These are phyloP conservation scores for Mesocentrotus franciscanus DNA, from an alignment of 53 echinoderm and acorn worm genomes.

Conservation along the genomic window DNA sequence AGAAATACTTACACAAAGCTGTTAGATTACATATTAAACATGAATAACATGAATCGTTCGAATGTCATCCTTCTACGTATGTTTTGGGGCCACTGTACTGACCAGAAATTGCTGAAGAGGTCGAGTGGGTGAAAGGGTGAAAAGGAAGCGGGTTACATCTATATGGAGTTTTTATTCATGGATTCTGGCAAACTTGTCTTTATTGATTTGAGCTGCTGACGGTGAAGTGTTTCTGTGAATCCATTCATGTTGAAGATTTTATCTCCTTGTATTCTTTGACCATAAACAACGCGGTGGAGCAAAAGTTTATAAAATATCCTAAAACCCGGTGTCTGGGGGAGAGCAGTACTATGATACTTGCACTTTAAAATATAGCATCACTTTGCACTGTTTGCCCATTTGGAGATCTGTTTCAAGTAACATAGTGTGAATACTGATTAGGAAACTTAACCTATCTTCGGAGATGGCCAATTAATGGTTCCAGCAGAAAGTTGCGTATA, in stretches of 20 bases:
- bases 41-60: too few relatives aligned
- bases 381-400: constrained; percentile 13
- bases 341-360: neutral
- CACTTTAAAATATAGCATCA: neutral
- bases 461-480: neutral
- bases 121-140: neutral
- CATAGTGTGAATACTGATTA: neutral
- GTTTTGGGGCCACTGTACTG: neutral
- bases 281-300: neutral
- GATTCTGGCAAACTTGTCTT: neutral
- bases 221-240: neutral
- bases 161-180: too few relatives aligned
- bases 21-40: too few relatives aligned
- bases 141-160: neutral
- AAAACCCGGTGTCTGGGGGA: neutral
- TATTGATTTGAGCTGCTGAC: neutral
- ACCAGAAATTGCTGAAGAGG: neutral
- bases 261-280: neutral
- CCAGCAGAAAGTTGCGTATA: too few relatives aligned
- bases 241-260: constrained; percentile 1
- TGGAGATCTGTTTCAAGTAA: neutral
- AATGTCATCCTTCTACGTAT: too few relatives aligned
- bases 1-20: too few relatives aligned
- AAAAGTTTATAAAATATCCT: neutral
- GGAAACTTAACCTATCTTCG: neutral